These are phyloP conservation scores for Episyrphus balteatus DNA, from an alignment of 1,140 invertebrate genomes.

Conservation along the genomic window DNA sequence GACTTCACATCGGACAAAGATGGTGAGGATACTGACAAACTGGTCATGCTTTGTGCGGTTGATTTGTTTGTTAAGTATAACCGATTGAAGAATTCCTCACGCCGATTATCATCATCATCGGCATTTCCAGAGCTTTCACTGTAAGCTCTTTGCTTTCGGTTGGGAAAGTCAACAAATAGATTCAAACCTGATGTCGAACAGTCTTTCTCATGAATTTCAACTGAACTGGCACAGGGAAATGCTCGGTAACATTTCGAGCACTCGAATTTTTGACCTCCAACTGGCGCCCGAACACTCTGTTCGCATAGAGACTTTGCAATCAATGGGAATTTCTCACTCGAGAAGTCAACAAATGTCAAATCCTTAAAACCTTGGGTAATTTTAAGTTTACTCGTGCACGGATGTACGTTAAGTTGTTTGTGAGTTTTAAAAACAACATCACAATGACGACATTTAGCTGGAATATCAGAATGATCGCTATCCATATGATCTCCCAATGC, in stretches of 20 bases:
- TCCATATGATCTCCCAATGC: constrained; percentile 58
- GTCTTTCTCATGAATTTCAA: constrained; percentile 53
- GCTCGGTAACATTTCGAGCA: constrained; percentile 60
- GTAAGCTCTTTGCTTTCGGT: constrained; percentile 18
- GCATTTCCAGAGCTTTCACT: constrained; percentile 13
- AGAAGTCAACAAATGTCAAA: constrained; percentile 68
- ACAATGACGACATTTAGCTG: constrained; percentile 58
- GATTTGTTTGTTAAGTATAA: constrained; percentile 60
- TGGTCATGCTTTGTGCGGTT: neutral
- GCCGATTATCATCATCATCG: constrained; percentile 32
- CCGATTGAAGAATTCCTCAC: constrained; percentile 69
- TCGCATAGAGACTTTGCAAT: constrained; percentile 65
- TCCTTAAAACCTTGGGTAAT: constrained; percentile 54
- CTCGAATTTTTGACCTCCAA: constrained; percentile 52
- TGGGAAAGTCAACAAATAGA: neutral
- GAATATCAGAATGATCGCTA: constrained; percentile 55
- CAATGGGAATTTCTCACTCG: constrained; percentile 61
- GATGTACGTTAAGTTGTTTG: constrained; percentile 52
- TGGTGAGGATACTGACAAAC: neutral
- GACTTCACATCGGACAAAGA: neutral
- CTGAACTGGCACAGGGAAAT: constrained; percentile 60
- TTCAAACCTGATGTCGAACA: constrained; percentile 29
- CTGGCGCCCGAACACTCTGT: constrained; percentile 50
- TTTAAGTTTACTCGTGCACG: constrained; percentile 32
- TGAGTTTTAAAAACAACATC: constrained; percentile 57